Percentiles rank a stretch among this genome's conserved stretches.
Conservation (phyloP, 1,140 invertebrate genomes). For the Drosophila simulans region DNA sequence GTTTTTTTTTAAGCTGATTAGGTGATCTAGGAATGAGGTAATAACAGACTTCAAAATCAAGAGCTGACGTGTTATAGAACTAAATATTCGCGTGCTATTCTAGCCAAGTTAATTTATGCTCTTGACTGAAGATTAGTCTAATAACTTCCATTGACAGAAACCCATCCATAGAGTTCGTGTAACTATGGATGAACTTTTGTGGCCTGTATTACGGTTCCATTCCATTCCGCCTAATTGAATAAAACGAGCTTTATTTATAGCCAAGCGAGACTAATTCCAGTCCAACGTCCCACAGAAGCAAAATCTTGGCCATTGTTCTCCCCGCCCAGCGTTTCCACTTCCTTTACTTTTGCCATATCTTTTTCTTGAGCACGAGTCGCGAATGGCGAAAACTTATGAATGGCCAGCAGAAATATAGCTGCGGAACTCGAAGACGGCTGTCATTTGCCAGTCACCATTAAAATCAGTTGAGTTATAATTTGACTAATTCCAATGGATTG, state of each 20-base stretch:
- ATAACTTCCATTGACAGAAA: background rate
- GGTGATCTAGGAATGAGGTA: background rate
- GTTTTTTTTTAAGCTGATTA: background rate
- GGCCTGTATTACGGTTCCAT: conserved; percentile 6
- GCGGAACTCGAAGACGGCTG: conserved; percentile 25
- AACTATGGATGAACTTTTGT: conserved; percentile 6
- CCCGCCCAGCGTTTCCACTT: conserved; percentile 24
- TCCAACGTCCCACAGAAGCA: conserved; percentile 33
- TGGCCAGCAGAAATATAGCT: conserved; percentile 23
- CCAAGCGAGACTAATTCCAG: conserved; percentile 38
- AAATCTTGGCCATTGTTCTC: conserved; percentile 42
- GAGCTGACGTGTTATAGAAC: background rate
- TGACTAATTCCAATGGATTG: conserved; percentile 73
- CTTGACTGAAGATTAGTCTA: background rate
- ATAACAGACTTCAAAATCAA: background rate
- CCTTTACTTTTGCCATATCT: conserved; percentile 25
- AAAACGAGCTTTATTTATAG: conserved; percentile 37
- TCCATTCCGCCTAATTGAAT: conserved; percentile 43
- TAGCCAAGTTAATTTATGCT: background rate
- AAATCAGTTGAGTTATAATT: conserved; percentile 72
- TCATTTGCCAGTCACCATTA: conserved; percentile 50
- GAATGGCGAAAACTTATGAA: conserved; percentile 47
- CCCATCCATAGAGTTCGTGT: conserved; percentile 1
- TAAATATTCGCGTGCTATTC: background rate
- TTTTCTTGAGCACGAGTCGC: conserved; percentile 27